These are phyloP conservation scores for Glaucidium brasilianum DNA, from an alignment of 2,113 vertebrate genomes.

Conservation along the genomic window DNA sequence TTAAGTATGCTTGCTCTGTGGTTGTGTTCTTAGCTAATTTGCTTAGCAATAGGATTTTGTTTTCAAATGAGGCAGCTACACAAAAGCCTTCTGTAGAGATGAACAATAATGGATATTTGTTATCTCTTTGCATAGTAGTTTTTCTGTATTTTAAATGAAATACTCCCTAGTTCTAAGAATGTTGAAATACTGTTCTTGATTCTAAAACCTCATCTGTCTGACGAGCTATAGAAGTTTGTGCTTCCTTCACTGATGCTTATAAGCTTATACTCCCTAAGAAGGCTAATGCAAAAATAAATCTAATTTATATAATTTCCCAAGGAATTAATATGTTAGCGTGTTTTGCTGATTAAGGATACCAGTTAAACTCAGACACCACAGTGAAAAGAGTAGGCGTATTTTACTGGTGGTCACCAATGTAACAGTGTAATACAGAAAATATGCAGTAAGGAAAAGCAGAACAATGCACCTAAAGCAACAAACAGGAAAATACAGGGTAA, in stretches of 20 bases:
- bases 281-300: background rate
- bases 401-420: too few relatives aligned
- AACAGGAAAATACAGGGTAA: too few relatives aligned
- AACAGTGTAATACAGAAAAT: too few relatives aligned
- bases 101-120: background rate
- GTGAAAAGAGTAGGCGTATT: too few relatives aligned
- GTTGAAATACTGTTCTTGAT: background rate
- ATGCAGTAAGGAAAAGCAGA: too few relatives aligned
- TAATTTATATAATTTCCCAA: background rate
- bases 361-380: too few relatives aligned
- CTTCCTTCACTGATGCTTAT: background rate
- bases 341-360: too few relatives aligned
- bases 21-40: constrained; percentile 44
- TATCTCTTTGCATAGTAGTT: constrained; percentile 8
- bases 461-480: too few relatives aligned
- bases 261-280: background rate
- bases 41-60: constrained; percentile 18
- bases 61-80: constrained; percentile 20
- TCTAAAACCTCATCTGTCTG: background rate
- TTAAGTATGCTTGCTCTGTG: constrained; percentile 1
- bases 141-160: background rate
- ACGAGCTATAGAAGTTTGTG: background rate
- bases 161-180: background rate
- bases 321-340: background rate
- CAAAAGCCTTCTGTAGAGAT: constrained; percentile 6